phyloP scores from a whole-genome alignment of 2,113 vertebrate species.

The Erythrocebus patas region DNA sequence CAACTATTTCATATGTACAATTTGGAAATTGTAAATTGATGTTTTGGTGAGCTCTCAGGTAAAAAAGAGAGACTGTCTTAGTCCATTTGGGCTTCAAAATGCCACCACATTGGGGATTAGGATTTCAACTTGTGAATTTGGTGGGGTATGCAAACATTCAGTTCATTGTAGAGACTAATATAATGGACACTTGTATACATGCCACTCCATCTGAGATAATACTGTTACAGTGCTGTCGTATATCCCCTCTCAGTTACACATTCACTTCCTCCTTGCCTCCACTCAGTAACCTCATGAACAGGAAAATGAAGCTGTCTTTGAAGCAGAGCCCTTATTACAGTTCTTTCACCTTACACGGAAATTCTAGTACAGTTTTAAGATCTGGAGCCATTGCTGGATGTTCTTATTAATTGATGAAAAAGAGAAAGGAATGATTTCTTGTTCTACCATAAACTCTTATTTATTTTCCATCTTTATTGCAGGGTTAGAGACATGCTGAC shows the following conservation, averaged over 20 bases:
- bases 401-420: neutral
- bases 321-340: neutral
- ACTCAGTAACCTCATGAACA: neutral
- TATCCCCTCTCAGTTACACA: neutral
- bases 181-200: neutral
- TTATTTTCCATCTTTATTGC: constrained; percentile 56
- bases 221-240: neutral
- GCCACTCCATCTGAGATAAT: neutral
- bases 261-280: neutral
- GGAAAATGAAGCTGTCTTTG: neutral
- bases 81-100: neutral
- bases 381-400: neutral
- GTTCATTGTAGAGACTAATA: neutral
- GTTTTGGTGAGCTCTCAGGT: neutral
- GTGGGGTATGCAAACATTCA: neutral
- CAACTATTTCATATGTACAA: neutral
- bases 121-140: neutral
- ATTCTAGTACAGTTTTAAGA: neutral
- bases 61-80: neutral
- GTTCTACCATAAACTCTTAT: accelerated
- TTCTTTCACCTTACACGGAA: neutral
- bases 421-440: neutral
- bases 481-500: constrained; percentile 95
- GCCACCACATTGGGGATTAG: neutral
- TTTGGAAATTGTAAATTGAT: neutral